Evolutionary conservation across 2,113 vertebrate species (phyloP).

Genomic region (Caracal caracal): DNA sequence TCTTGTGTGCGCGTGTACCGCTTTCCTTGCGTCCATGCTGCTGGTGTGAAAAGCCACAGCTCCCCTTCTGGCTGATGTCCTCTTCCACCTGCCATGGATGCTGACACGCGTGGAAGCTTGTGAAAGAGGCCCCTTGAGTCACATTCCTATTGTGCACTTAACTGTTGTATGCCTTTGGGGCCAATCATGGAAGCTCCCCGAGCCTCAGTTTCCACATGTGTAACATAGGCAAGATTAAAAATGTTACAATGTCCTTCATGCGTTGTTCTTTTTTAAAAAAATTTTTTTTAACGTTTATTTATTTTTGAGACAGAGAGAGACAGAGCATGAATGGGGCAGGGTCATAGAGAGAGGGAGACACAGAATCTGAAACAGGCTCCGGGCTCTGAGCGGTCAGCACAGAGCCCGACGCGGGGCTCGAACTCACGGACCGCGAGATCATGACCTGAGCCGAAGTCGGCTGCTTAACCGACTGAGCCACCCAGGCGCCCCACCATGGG

Average conservation of each 20-base stretch:
- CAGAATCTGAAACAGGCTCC: too few species aligned
- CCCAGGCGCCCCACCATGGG: too few species aligned
- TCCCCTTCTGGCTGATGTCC: background rate
- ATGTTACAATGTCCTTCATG: background rate
- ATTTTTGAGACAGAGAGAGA: too few species aligned
- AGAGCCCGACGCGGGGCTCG: too few species aligned
- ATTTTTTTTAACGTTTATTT: too few species aligned
- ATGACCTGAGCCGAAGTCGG: too few species aligned
- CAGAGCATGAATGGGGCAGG: too few species aligned
- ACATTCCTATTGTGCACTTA: background rate
- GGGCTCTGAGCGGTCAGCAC: too few species aligned
- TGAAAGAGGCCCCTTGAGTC: background rate
- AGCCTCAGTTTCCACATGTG: background rate
- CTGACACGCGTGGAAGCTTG: background rate
- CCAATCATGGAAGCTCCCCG: background rate
- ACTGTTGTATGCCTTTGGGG: background rate
- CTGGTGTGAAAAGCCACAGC: background rate
- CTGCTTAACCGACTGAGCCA: too few species aligned
- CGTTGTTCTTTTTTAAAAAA: too few species aligned
- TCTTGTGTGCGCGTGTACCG: accelerated
- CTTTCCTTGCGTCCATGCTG: background rate
- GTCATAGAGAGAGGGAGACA: too few species aligned
- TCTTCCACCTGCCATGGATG: background rate
- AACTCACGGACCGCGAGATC: too few species aligned
- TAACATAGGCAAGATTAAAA: background rate